Evolutionary conservation across 2,797 vertebrate genomes (phyloP).

Genomic region (Myiothlypis chrysogaster): DNA sequence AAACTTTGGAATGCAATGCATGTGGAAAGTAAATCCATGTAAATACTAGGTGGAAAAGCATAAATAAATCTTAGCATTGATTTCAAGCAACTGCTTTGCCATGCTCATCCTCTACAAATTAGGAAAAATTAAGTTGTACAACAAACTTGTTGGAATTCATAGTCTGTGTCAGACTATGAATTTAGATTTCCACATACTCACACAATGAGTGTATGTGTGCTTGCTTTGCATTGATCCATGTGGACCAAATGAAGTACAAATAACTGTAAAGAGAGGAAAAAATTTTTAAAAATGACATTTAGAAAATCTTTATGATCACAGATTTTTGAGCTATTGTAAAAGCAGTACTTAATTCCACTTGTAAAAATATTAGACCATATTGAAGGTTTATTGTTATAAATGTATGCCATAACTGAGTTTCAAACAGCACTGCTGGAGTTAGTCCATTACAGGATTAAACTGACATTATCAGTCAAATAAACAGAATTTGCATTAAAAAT

Average conservation of each 20-base stretch:
- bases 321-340: neutral
- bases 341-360: neutral
- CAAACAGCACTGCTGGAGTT: neutral
- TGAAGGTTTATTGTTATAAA: neutral
- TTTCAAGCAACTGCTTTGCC: neutral
- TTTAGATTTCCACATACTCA: neutral
- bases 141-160: neutral
- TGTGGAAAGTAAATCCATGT: neutral
- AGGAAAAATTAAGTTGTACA: neutral
- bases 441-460: neutral
- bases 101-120: neutral
- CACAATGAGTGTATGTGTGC: accelerated
- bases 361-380: neutral
- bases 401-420: neutral
- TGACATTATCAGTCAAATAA: neutral
- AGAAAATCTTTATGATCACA: neutral
- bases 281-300: accelerated
- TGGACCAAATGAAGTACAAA: neutral
- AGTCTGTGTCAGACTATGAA: neutral
- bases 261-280: neutral
- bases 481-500: neutral
- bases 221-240: neutral
- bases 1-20: accelerated
- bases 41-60: neutral
- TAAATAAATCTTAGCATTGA: neutral